Evolutionary conservation across 2,113 vertebrate genomes (phyloP).

Genomic region (Poeciliopsis retropinna): DNA sequence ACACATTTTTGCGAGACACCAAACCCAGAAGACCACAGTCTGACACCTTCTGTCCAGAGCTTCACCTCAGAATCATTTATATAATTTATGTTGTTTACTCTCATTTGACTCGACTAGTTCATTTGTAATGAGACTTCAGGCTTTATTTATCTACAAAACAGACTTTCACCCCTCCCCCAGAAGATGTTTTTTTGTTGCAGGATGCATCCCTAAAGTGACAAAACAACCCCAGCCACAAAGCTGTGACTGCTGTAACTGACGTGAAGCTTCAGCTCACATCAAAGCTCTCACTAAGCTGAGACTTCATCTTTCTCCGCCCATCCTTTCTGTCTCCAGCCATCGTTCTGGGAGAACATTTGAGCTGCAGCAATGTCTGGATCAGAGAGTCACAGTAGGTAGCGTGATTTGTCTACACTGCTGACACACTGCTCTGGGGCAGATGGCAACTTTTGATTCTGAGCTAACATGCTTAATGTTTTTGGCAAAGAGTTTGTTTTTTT

Average conservation of each 20-base stretch:
- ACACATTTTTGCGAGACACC: neutral
- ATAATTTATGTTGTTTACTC: neutral
- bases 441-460: slow-evolving; percentile 65
- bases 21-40: neutral
- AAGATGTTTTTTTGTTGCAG: slow-evolving; percentile 31
- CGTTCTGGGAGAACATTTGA: slow-evolving; percentile 34
- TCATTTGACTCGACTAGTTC: neutral
- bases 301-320: slow-evolving; percentile 49
- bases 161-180: slow-evolving; percentile 20
- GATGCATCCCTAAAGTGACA: slow-evolving; percentile 16
- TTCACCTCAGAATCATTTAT: neutral
- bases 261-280: slow-evolving; percentile 50
- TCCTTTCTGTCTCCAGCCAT: slow-evolving; percentile 38
- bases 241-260: slow-evolving; percentile 28
- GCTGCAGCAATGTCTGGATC: slow-evolving; percentile 60
- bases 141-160: slow-evolving; percentile 21
- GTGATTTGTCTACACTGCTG: slow-evolving; percentile 60
- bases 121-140: neutral
- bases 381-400: slow-evolving; percentile 52
- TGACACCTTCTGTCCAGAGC: neutral
- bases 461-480: slow-evolving; percentile 26
- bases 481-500: slow-evolving; percentile 32
- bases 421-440: slow-evolving; percentile 62
- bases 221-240: slow-evolving; percentile 24
- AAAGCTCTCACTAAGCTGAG: slow-evolving; percentile 44